Evolutionary conservation across 2,888 invertebrate genomes (phyloP), one percentile per base, ranked within the genome.

Genomic region (Rhagophthalmus giganteus): DNA sequence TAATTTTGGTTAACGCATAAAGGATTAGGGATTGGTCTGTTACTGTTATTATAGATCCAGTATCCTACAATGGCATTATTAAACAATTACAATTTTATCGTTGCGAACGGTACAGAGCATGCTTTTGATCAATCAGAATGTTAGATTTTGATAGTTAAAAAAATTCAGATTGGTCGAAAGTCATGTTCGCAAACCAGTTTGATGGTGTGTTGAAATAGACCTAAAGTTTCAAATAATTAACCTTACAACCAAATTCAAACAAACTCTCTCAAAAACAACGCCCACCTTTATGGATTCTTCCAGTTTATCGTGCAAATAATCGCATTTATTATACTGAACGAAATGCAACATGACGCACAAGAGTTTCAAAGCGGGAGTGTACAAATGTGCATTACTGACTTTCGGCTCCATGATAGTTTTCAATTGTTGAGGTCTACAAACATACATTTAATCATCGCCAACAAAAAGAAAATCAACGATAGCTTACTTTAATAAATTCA

Each of bases 371-470:
- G 45, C 45, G 0, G 45, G 14, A 1, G 30, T 45, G 1, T 25
- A 14, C 8, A 10, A 33, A 13, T 13, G 5, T 6, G 12, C 27
- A 1, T 51, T 34, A 4, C 38, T 20, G 12, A 51, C 45, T 45
- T 51, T 51, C n/a, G 28, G 15, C 12, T 51, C 51, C 34, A 51
- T 28, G 24, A 51, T 14, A 24, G 45, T 27, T 15, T 27, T 32
- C 1, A 39, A 28, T n/a, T 10, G 20, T 12, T 31, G 15, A 4
- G 16, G 20, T 10, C 28, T 45, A 16, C 11, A 39, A 30, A 30
- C 27, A 35, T 27, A 8, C 15, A 30, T 12, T n/a, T 26, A 13
- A 10, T 20, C 10, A 3, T 6, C 24, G 11, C 10, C 12, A 13
- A 25, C 12, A 5, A 2, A 24, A 37, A 37, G 2, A 27, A n/a